These are phyloP conservation scores for Sceliomorpha sp. DNA, from an alignment of 2,888 invertebrate genomes.

Conservation along the genomic window DNA sequence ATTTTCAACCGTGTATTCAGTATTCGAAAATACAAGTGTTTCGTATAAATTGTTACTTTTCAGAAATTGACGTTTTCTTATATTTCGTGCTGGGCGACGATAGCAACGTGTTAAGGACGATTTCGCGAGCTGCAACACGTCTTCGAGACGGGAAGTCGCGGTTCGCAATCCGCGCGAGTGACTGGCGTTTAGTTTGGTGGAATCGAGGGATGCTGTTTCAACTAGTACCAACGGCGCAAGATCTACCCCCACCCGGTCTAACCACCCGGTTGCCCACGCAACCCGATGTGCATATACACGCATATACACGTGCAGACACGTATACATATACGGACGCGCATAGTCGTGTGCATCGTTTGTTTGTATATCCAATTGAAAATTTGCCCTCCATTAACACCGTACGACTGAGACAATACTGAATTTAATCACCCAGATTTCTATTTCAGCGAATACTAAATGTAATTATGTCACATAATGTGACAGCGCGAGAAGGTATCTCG, in stretches of 20 bases:
- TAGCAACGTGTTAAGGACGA: slow-evolving; percentile 50
- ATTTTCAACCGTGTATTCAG: too few relatives aligned
- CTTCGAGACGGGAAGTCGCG: slow-evolving; percentile 62
- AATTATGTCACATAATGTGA: too few relatives aligned
- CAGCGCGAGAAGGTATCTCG: too few relatives aligned
- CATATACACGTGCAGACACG: slow-evolving; percentile 35
- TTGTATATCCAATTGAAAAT: slow-evolving; percentile 40
- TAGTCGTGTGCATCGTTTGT: slow-evolving; percentile 35
- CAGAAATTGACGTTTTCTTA: too few relatives aligned
- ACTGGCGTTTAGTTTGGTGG: slow-evolving; percentile 71
- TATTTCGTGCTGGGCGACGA: slow-evolving; percentile 19
- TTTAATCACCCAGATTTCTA: slow-evolving; percentile 10
- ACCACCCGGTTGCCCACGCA: slow-evolving; percentile 8
- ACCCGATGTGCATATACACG: too few relatives aligned
- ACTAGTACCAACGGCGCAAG: slow-evolving; percentile 76
- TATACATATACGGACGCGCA: slow-evolving; percentile 27
- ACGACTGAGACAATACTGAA: slow-evolving; percentile 33
- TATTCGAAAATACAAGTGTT: too few relatives aligned
- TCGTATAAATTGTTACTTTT: too few relatives aligned
- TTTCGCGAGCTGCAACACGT: slow-evolving; percentile 7
- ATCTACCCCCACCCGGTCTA: slow-evolving; percentile 68
- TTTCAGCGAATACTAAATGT: too few relatives aligned
- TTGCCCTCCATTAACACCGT: slow-evolving; percentile 47
- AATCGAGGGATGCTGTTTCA: slow-evolving; percentile 74
- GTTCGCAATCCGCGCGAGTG: slow-evolving; percentile 76